Conservation (phyloP, 1,140 invertebrate genomes). For the Scaptomyza graminum region DNA sequence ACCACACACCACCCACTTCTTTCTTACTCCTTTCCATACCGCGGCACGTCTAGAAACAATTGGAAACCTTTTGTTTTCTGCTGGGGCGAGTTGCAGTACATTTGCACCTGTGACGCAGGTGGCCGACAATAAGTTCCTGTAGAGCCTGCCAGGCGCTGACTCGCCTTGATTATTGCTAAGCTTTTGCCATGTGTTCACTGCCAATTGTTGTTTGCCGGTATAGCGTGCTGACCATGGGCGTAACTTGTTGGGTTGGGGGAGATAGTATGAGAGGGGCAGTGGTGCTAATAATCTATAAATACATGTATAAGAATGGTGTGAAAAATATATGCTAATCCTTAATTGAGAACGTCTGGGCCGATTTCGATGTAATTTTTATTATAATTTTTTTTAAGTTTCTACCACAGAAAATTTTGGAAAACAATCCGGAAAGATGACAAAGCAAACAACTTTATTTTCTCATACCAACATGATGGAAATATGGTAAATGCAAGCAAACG, state of each 20-base stretch:
- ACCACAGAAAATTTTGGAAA: too few relatives aligned
- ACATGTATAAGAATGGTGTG: too few relatives aligned
- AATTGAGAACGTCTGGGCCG: too few relatives aligned
- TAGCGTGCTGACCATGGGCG: background rate
- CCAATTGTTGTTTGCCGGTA: background rate
- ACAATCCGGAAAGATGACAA: too few relatives aligned
- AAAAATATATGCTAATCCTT: too few relatives aligned
- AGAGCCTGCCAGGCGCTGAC: background rate
- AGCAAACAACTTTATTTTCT: too few relatives aligned
- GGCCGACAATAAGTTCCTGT: background rate
- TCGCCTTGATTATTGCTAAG: constrained; percentile 56
- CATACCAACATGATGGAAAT: too few relatives aligned
- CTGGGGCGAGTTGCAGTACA: constrained; percentile 22
- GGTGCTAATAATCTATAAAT: constrained; percentile 22
- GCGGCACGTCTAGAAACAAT: constrained; percentile 4
- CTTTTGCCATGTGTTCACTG: constrained; percentile 5
- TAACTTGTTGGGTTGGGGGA: background rate
- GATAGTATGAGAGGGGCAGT: background rate
- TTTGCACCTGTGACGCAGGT: constrained; percentile 34
- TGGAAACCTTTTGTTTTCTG: background rate
- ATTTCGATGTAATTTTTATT: too few relatives aligned
- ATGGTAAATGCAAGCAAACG: too few relatives aligned
- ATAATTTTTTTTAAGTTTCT: too few relatives aligned
- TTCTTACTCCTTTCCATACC: background rate
- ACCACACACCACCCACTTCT: background rate